Evolutionary conservation across 1,140 invertebrate species (phyloP), one percentile per base, ranked within the genome.

Genomic region (Amphibalanus amphitrite): DNA sequence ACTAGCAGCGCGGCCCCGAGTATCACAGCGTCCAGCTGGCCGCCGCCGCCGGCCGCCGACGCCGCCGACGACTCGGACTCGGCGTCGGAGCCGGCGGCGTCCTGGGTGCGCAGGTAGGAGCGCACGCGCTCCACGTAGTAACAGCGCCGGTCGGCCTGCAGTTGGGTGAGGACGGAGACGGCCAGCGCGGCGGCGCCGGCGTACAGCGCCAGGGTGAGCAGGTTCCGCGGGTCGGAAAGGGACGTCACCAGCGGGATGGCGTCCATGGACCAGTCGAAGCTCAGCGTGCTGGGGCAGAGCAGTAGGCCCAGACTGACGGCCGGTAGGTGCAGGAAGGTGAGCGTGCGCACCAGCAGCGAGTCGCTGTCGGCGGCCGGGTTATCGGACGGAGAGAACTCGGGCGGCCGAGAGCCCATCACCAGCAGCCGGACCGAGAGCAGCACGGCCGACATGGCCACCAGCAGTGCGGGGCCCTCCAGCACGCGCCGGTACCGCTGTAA

Each of bases 251-350:
- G 83, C 0, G 92, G 90, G 74, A 97, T 87, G 0, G 93, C 87
- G 75, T 93, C 92, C 93, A 96, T 96, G 4, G 92, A 93, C 93
- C 93, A 97, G 78, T 97, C 93, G 79, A 95, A 96, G 78, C 92
- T 93, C 33, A 97, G 81, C 69, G 86, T 86, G 74, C 85, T 85
- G 15, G 93, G 93, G 76, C 86, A 91, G 1, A 95, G 77, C 30
- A 97, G 80, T 75, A 97, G 85, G 77, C 86, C 84, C 73, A 91
- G 87, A 80, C 95, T 95, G 75, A 93, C 89, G 8, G 89, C 87
- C 1, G 93, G 93, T 69, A 97, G 84, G 78, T 93, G 95, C 72
- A 87, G 81, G 80, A 95, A 95, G 15, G 93, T 97, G 70, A 93
- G 83, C 28, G 88, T 70, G 69, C 81, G 72, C 28, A 75, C 77